Base-by-base conservation (phyloP, 2,797 vertebrate genomes). In the Pitangus sulphuratus region DNA sequence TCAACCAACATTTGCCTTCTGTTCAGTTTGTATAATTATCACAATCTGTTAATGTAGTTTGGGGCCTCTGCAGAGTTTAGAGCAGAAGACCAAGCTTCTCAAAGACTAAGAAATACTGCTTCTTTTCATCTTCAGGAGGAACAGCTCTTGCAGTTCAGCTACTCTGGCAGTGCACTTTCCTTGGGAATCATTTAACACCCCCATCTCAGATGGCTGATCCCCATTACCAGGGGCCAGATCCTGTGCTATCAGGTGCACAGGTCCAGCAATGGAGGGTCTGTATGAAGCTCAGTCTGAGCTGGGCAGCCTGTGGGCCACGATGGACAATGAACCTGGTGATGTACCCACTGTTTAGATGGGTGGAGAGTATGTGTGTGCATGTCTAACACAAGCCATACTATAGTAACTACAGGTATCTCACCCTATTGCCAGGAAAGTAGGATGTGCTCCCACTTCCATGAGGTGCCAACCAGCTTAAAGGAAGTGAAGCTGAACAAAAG, bases 1-100 rank as follows among this genome's bases (percentile, higher is more conserved):
- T 86, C 47, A 80, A 71, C 53, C n/a, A 92, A 57, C 42, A 50
- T 72, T 93, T 62, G 15, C 57, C 68, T 70, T 84, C 58, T 93
- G 58, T 91, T 87, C 50, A 33, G 2, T 70, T 56, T 51, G 13
- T 64, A 62, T 20, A 78, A 86, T 78, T 84, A 47, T 30, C 64
- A 88, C 12, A 1, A 19, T 50, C 28, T 89, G 37, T 66, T 39
- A 42, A 35, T 83, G 54, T 26, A 5, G 60, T 89, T 25, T 54
- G 31, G 25, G 48, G 10, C 2, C 18, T 81, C 40, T 58, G 47
- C 35, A 90, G 65, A 72, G 53, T 33, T 31, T 54, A 15, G 7
- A 87, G 22, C 12, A 68, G 50, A 87, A 58, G 39, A 18, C 8
- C 24, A 44, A 37, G 8, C 35, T 92, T 65, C 50, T 56, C 37